A percentile compares a stretch with the other conserved stretches of the same genome.
phyloP scores from a whole-genome alignment of 2,113 vertebrate species.

The Scartelaos histophorus region DNA sequence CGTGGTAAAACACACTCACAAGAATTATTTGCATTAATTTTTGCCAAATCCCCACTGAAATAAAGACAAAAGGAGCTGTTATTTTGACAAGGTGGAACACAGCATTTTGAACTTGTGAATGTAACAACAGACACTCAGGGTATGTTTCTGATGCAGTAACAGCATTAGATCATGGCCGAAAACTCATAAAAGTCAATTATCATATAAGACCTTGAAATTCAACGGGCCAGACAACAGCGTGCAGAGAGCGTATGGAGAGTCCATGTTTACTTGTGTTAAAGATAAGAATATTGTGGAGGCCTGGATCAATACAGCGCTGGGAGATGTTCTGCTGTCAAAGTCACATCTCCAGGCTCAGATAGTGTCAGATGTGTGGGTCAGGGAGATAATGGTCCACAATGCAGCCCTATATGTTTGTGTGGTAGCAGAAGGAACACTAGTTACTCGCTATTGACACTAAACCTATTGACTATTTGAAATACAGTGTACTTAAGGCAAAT shows the following conservation, averaged over 20 bases:
- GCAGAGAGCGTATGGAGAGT: background rate
- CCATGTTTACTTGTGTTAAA: conserved; percentile 31
- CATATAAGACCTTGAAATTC: too few relatives aligned
- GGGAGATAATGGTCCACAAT: background rate
- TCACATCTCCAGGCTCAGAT: conserved; percentile 17
- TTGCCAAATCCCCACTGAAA: too few relatives aligned
- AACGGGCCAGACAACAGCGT: too few relatives aligned
- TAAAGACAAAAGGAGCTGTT: too few relatives aligned
- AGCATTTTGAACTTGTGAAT: too few relatives aligned
- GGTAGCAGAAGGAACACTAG: background rate
- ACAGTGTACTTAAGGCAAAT: background rate
- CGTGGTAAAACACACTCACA: too few relatives aligned
- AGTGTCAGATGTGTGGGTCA: conserved; percentile 16
- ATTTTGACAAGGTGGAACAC: too few relatives aligned
- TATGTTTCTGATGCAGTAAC: too few relatives aligned
- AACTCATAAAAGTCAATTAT: too few relatives aligned
- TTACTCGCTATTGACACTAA: background rate
- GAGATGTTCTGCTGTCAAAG: conserved; percentile 5
- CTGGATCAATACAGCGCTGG: conserved; percentile 29
- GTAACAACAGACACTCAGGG: too few relatives aligned
- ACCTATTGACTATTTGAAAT: background rate
- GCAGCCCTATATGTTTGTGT: conserved; percentile 5
- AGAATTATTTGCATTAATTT: too few relatives aligned
- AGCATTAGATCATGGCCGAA: too few relatives aligned
- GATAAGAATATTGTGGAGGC: conserved; percentile 34